Conservation (phyloP, 1,140 invertebrate species). For the Drosophila murphyi region DNA sequence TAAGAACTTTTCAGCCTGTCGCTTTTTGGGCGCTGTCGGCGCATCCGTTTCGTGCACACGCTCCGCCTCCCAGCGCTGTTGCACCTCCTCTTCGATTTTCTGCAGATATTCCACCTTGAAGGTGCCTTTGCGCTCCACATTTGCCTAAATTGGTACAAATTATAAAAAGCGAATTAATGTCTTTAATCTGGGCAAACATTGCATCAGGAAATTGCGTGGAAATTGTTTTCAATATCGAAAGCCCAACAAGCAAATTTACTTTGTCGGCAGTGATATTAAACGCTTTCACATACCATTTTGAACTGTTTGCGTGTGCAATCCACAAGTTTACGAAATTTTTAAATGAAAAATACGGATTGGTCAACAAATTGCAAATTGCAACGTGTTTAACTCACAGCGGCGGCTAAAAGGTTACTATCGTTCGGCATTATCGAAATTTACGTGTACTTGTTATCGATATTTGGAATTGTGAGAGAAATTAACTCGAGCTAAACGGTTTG, state of each 20-base stretch:
- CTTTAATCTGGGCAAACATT: conserved; percentile 22
- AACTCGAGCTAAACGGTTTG: background rate
- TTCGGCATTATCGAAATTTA: conserved; percentile 1
- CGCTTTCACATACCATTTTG: conserved; percentile 52
- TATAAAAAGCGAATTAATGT: conserved; percentile 6
- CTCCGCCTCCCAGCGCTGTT: conserved; percentile 92
- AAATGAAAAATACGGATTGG: conserved; percentile 18
- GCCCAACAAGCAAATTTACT: background rate
- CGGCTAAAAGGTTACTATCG: conserved; percentile 34
- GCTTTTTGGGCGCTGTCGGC: conserved; percentile 86
- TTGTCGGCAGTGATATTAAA: background rate
- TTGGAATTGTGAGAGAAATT: background rate
- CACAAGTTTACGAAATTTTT: conserved; percentile 19
- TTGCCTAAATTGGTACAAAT: conserved; percentile 54
- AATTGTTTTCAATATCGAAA: background rate
- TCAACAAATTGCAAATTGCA: conserved; percentile 56
- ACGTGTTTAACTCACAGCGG: conserved; percentile 66
- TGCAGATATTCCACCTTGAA: conserved; percentile 96
- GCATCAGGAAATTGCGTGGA: conserved; percentile 27
- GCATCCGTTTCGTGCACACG: conserved; percentile 94
- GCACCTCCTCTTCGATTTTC: conserved; percentile 93
- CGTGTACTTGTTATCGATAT: conserved; percentile 13
- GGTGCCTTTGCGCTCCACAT: conserved; percentile 93
- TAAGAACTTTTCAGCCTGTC: conserved; percentile 93
- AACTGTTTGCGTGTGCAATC: background rate